These are phyloP conservation scores for Ptyas mucosa DNA, from an alignment of 2,113 vertebrate species.

Conservation along the genomic window DNA sequence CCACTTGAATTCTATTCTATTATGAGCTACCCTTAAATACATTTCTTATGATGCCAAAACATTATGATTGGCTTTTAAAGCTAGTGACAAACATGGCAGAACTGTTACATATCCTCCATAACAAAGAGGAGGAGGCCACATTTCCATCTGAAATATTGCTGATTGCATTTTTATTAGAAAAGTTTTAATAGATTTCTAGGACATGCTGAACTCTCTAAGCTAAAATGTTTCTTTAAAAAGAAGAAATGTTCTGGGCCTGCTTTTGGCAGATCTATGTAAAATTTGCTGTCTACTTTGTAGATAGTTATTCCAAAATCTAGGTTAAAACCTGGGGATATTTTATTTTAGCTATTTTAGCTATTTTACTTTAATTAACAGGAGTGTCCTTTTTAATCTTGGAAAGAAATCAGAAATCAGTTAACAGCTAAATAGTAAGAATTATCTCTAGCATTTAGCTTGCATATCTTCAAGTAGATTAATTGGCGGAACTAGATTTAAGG, in stretches of 20 bases:
- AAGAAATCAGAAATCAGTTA: conserved; percentile 28
- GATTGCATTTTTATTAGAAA: neutral
- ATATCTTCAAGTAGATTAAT: neutral
- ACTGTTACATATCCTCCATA: neutral
- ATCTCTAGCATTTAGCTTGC: conserved; percentile 3
- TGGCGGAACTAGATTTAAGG: neutral
- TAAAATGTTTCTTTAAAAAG: neutral
- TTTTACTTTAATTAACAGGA: conserved; percentile 13
- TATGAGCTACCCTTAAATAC: neutral
- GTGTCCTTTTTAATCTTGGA: neutral
- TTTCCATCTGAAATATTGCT: neutral
- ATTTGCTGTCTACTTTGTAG: neutral
- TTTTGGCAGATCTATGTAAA: neutral
- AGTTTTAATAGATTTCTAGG: neutral
- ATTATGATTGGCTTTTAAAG: neutral
- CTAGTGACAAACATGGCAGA: neutral
- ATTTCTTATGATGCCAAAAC: neutral
- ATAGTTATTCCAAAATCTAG: neutral
- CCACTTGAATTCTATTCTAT: neutral
- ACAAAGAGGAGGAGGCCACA: neutral
- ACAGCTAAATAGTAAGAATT: neutral
- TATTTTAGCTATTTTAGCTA: neutral
- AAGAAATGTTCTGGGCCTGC: neutral
- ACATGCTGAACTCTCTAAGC: neutral
- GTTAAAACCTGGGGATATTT: neutral